Evolutionary conservation across 2,888 invertebrate species (phyloP).

Genomic region (Nomada ruficornis): DNA sequence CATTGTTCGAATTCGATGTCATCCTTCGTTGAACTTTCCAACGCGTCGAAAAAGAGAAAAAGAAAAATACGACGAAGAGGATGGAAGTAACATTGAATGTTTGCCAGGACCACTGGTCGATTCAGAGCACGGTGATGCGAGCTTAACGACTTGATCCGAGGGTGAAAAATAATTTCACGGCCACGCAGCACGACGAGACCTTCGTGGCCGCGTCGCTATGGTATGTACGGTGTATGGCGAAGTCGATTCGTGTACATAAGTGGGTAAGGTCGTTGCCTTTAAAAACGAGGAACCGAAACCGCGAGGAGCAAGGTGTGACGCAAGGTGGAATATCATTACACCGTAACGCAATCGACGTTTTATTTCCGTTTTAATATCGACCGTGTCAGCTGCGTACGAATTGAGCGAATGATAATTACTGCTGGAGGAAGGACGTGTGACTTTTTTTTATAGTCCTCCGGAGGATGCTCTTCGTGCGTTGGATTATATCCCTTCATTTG

Average conservation of each 20-base stretch:
- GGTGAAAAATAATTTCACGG: slow-evolving; percentile 47
- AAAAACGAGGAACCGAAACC: slow-evolving; percentile 42
- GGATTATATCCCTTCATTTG: too few relatives aligned
- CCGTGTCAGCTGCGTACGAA: not conserved
- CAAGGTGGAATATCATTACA: slow-evolving; percentile 48
- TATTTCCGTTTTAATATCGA: not conserved
- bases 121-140: slow-evolving; percentile 1
- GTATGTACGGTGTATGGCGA: not conserved
- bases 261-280: slow-evolving; percentile 51
- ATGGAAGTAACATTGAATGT: not conserved
- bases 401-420: not conserved
- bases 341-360: not conserved
- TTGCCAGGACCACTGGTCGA: not conserved
- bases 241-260: slow-evolving; percentile 17
- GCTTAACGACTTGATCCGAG: slow-evolving; percentile 16
- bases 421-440: too few relatives aligned
- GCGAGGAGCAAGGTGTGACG: slow-evolving; percentile 30
- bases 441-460: too few relatives aligned
- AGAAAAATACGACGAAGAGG: not conserved
- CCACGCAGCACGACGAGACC: slow-evolving; percentile 7
- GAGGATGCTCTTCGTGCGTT: too few relatives aligned
- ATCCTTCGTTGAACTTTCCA: not conserved
- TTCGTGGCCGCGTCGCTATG: slow-evolving; percentile 26
- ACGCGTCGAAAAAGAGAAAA: not conserved
- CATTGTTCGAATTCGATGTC: too few relatives aligned